Conservation (phyloP, 2,888 invertebrate species). For the Zootermopsis nevadensis region DNA sequence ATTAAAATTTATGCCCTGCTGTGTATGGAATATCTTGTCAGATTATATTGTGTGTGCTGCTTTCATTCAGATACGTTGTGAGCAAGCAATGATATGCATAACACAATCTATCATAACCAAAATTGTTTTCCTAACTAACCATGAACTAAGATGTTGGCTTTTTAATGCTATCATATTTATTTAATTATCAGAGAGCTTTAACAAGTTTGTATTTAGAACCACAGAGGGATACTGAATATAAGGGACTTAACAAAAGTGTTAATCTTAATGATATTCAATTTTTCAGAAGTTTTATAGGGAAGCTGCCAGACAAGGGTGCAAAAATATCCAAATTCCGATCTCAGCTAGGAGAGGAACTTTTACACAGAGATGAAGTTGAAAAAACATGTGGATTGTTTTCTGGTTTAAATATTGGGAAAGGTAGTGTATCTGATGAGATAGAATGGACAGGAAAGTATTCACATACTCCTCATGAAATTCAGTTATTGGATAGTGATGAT, state of each 20-base stretch:
- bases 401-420: slow-evolving; percentile 64
- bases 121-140: not conserved
- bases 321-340: slow-evolving; percentile 67
- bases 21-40: no score
- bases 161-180: not conserved
- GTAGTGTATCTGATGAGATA: slow-evolving; percentile 64
- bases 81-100: not conserved
- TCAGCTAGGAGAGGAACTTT: slow-evolving; percentile 66
- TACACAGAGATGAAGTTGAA: slow-evolving; percentile 66
- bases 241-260: not conserved
- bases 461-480: not conserved
- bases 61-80: no score
- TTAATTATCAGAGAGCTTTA: not conserved
- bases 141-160: not conserved
- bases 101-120: not conserved
- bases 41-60: no score
- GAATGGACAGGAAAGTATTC: slow-evolving; percentile 66
- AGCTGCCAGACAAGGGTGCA: slow-evolving; percentile 70
- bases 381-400: slow-evolving; percentile 66
- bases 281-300: slow-evolving; percentile 63
- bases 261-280: not conserved
- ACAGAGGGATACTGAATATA: not conserved
- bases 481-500: slow-evolving; percentile 67
- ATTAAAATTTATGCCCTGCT: no score
- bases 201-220: not conserved